Evolutionary conservation across 2,113 vertebrate species (phyloP), one percentile per base, ranked within the genome.

Genomic region (Takifugu flavidus): DNA sequence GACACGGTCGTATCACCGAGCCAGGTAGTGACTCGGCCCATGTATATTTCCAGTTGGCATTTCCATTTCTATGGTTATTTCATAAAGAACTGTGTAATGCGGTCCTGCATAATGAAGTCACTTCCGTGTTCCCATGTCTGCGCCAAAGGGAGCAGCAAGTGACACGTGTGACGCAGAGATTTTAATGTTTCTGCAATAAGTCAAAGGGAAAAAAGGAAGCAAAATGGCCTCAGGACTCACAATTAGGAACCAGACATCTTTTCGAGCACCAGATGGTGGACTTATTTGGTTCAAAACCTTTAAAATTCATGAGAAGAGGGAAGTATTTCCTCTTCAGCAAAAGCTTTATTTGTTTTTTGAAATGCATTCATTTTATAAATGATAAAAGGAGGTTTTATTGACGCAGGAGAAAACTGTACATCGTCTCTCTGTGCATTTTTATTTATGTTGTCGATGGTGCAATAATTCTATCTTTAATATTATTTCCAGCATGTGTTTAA

Each of bases 121-220:
- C 29, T 7, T 57, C 51, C 55, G 34, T 59, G 47, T 14, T 46
- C 3, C 45, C 49, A 47, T 45, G 14, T 27, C 3, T 31, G 6
- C 25, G 34, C 42, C 52, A 28, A 43, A 42, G 54, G 7, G 62
- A 69, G 59, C 46, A 42, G 27, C 13, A 28, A 6, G 1, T 31
- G 62, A 15, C 70, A 63, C 26, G 42, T 8, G 20, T 58, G 59
- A 42, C 68, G 57, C 42, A 66, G 61, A 52, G 15, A 46, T 56
- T 39, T 69, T 29, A 52, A 46, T 44, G 29, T 75, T 28, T 46
- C 1, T 55, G 60, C 4, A 6, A 2, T 42, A 44, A 54, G 13
- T 49, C 7, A 6, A 8, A 10, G 42, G 2, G 6, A 44, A 47
- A 44, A 47, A 29, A 25, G n/a, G 6, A 14, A 52, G 39, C 12